Evolutionary conservation across 2,113 vertebrate genomes (phyloP).

Genomic region (Bubo blakistoni): DNA sequence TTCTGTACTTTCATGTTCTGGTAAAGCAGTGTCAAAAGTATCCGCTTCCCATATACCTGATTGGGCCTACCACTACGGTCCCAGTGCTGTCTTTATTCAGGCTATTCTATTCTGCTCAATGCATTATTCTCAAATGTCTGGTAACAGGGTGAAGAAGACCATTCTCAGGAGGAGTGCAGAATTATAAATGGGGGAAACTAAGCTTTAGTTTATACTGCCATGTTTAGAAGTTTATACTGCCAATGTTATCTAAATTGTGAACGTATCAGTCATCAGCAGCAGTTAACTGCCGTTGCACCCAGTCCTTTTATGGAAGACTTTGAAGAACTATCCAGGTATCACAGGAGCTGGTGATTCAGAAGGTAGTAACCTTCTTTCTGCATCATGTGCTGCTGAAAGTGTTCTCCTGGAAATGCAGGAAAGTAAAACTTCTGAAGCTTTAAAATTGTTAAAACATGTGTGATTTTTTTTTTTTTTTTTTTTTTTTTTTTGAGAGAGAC

Average conservation of each 20-base stretch:
- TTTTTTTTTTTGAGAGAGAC: too few species aligned
- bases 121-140: not conserved
- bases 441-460: not conserved
- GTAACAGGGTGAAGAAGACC: not conserved
- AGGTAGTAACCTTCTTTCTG: not conserved
- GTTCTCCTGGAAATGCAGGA: not conserved
- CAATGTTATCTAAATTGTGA: not conserved
- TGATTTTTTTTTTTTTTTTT: not conserved
- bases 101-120: not conserved
- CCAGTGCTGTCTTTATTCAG: not conserved
- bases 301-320: not conserved
- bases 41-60: not conserved
- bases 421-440: not conserved
- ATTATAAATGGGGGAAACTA: not conserved
- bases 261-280: not conserved
- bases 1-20: not conserved
- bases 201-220: not conserved
- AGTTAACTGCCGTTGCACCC: not conserved
- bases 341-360: constrained; percentile 52
- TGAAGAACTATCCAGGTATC: constrained; percentile 29
- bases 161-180: not conserved
- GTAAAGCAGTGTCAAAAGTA: not conserved
- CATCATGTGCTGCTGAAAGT: not conserved
- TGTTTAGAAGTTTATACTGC: not conserved
- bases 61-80: not conserved